These are phyloP conservation scores for Ibycter americanus DNA, from an alignment of 2,797 vertebrate species.

Conservation along the genomic window DNA sequence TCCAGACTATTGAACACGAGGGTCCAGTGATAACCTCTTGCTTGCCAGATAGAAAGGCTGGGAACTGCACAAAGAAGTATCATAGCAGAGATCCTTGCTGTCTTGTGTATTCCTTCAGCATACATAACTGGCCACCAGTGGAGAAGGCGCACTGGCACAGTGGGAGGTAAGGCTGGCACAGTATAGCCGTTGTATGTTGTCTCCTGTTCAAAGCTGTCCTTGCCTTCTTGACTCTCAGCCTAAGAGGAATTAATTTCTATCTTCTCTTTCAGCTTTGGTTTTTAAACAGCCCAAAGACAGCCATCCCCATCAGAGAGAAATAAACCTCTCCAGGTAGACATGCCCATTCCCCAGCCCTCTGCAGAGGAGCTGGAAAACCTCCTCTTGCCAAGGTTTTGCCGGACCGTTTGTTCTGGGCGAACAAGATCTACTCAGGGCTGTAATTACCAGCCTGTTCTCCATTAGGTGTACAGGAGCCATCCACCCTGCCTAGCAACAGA, in stretches of 20 bases:
- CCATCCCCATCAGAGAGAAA: background rate
- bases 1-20: fast-evolving
- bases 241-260: background rate
- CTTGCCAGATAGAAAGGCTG: background rate
- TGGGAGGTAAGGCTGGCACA: background rate
- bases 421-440: background rate
- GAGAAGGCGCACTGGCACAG: background rate
- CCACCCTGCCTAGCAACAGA: conserved; percentile 25
- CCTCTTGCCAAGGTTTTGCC: conserved; percentile 2
- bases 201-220: background rate
- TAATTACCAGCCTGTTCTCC: background rate
- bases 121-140: fast-evolving
- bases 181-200: fast-evolving
- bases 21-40: background rate
- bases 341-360: background rate
- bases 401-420: conserved; percentile 37
- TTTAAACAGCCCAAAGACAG: background rate
- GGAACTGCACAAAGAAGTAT: background rate
- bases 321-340: background rate
- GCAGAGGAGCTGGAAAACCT: conserved; percentile 4
- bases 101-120: background rate
- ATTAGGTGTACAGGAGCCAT: background rate
- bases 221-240: background rate
- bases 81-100: background rate
- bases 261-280: background rate